phyloP scores from a whole-genome alignment of 2,888 invertebrate species.

The Noctua comes region DNA sequence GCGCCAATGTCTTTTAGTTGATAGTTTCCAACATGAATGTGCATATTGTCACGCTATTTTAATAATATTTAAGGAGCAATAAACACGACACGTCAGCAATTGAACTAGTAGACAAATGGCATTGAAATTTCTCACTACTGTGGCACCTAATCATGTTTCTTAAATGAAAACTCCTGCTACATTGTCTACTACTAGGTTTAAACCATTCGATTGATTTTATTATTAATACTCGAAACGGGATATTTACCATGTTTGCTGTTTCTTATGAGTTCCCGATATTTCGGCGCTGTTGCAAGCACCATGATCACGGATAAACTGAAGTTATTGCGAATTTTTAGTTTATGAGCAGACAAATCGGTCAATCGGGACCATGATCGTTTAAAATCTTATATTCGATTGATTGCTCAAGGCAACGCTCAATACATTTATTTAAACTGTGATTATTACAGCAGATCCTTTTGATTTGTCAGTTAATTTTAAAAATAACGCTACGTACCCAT shows the following conservation, averaged over 20 bases:
- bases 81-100: slow-evolving; percentile 8
- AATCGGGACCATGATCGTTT: too few species aligned
- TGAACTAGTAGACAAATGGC: slow-evolving; percentile 5
- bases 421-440: neutral
- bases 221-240: too few species aligned
- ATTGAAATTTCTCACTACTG: slow-evolving; percentile 2
- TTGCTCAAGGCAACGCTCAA: neutral
- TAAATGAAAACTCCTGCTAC: neutral
- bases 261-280: too few species aligned
- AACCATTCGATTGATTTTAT: neutral
- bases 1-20: slow-evolving; percentile 21
- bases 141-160: neutral
- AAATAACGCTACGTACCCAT: neutral
- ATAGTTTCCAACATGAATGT: slow-evolving; percentile 25
- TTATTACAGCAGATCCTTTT: neutral
- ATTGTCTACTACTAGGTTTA: neutral
- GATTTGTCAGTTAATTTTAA: neutral
- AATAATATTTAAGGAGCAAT: slow-evolving; percentile 21
- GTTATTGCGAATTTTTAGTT: too few species aligned
- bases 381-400: too few species aligned
- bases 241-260: too few species aligned
- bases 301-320: too few species aligned
- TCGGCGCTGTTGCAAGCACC: too few species aligned
- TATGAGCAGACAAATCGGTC: too few species aligned
- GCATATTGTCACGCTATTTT: slow-evolving; percentile 41